These are phyloP conservation scores for Rousettus leschenaultii DNA, from an alignment of 2,113 vertebrate species.

Conservation along the genomic window DNA sequence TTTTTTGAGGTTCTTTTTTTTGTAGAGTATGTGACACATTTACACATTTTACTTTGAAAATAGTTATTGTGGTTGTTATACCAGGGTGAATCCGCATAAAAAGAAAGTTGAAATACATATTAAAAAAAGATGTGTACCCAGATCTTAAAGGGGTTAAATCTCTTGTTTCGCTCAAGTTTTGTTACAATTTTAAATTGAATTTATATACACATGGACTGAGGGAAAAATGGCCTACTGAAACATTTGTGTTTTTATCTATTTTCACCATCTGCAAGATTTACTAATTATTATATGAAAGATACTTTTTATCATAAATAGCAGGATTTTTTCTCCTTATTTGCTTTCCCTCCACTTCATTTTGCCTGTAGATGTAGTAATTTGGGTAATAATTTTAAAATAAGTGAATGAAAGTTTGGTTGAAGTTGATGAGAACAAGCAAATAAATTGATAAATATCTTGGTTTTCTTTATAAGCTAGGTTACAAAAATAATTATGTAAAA, in stretches of 20 bases:
- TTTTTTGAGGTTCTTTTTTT: background rate
- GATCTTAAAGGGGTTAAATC: background rate
- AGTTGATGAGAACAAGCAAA: background rate
- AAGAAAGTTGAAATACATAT: background rate
- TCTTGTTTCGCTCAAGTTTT: background rate
- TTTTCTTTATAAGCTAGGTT: background rate
- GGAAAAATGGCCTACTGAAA: background rate
- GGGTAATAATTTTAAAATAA: background rate
- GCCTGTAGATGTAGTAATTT: background rate
- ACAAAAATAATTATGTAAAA: background rate
- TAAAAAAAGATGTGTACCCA: background rate
- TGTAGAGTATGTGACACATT: background rate
- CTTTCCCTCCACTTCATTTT: background rate
- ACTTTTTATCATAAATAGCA: background rate
- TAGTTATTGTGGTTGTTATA: background rate
- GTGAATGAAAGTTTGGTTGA: background rate
- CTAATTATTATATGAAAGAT: background rate
- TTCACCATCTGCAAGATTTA: background rate
- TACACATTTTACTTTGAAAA: background rate
- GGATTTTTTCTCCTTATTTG: background rate
- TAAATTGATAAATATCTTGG: background rate
- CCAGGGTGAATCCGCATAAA: background rate
- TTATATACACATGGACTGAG: background rate
- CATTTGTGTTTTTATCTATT: background rate
- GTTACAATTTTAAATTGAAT: background rate